Percentiles rank a stretch among this genome's conserved stretches.
Conservation (phyloP, 2,113 vertebrate species). For the Triplophysa tibetana region DNA sequence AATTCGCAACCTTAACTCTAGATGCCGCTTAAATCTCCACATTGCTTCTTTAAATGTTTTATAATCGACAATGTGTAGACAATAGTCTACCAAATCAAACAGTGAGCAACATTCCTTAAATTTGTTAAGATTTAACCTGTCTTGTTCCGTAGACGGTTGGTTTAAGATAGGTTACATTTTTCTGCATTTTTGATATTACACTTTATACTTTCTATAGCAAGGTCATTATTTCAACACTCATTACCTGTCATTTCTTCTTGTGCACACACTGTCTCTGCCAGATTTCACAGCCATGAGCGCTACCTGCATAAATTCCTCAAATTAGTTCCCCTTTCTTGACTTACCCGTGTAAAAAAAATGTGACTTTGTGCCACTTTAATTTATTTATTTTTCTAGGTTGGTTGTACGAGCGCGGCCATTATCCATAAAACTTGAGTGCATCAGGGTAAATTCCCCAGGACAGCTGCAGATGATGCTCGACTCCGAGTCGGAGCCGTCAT, state of each 20-base stretch:
- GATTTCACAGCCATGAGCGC: conserved; percentile 3
- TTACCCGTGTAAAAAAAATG: conserved; percentile 23
- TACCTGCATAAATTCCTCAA: conserved; percentile 33
- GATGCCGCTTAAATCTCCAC: too few relatives aligned
- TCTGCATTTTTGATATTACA: neutral
- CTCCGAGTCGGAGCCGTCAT: conserved; percentile 60
- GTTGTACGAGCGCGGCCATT: conserved; percentile 38
- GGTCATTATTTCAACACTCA: conserved; percentile 41
- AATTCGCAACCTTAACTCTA: too few relatives aligned
- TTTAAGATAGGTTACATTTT: neutral
- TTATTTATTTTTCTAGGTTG: conserved; percentile 31
- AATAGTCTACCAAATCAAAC: neutral
- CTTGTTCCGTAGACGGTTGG: neutral
- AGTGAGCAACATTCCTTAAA: neutral
- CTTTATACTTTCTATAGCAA: neutral
- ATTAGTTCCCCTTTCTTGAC: conserved; percentile 45
- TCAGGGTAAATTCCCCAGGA: conserved; percentile 55
- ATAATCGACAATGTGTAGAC: neutral
- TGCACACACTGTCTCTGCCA: conserved; percentile 25
- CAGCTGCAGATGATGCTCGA: conserved; percentile 59
- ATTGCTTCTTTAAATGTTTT: neutral
- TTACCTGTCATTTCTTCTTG: conserved; percentile 31
- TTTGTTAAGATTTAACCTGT: neutral
- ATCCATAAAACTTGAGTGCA: conserved; percentile 46
- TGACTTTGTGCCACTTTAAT: conserved; percentile 33